Percentiles rank a stretch among this genome's conserved stretches.
Evolutionary conservation across 2,888 invertebrate genomes (phyloP).

Genomic region (Drosophila borealis): DNA sequence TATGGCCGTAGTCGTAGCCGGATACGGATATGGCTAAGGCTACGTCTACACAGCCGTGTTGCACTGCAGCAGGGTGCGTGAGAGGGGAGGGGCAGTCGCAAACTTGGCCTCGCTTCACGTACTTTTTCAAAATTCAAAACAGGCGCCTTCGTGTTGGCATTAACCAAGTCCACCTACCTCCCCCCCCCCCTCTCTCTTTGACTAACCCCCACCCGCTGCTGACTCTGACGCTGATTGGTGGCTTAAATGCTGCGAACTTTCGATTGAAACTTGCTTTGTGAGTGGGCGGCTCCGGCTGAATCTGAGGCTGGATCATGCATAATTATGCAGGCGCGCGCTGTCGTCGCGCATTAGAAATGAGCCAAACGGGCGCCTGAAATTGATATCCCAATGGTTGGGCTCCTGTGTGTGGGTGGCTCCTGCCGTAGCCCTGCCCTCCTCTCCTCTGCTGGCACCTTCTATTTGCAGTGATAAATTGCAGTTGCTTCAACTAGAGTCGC

Average conservation of each 20-base stretch:
- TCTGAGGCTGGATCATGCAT: conserved; percentile 61
- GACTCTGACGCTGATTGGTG: conserved; percentile 77
- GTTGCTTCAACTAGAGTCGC: conserved; percentile 27
- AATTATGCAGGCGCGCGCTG: conserved; percentile 70
- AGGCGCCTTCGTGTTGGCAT: conserved; percentile 74
- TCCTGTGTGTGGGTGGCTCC: conserved; percentile 4
- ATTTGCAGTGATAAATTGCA: conserved; percentile 70
- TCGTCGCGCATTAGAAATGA: conserved; percentile 76
- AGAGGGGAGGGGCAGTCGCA: background rate
- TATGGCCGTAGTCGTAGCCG: conserved; percentile 27
- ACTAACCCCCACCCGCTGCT: conserved; percentile 11
- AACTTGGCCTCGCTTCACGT: conserved; percentile 61
- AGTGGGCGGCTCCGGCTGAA: conserved; percentile 2
- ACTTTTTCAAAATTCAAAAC: conserved; percentile 81
- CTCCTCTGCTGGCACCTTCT: conserved; percentile 3
- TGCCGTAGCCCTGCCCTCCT: too few species aligned
- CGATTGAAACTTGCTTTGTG: conserved; percentile 28
- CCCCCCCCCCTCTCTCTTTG: background rate
- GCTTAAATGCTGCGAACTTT: conserved; percentile 69
- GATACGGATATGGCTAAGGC: conserved; percentile 4
- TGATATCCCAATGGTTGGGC: conserved; percentile 53
- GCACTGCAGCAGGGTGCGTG: conserved; percentile 33
- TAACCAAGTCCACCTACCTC: conserved; percentile 39
- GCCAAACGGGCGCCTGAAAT: conserved; percentile 59
- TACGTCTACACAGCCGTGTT: conserved; percentile 27